Base-by-base conservation (phyloP, 1,140 invertebrate species). In the Polypedilum vanderplanki region DNA sequence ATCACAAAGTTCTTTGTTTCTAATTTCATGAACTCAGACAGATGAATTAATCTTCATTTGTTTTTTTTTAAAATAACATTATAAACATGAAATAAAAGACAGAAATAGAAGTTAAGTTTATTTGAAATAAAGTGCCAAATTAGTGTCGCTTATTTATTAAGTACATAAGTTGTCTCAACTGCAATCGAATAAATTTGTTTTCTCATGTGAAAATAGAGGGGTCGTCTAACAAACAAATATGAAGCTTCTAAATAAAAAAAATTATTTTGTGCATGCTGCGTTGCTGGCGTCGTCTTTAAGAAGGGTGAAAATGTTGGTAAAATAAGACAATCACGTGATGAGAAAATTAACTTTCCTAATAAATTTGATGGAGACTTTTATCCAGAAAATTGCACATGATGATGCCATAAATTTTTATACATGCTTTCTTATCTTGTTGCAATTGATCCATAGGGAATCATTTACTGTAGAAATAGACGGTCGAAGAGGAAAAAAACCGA, bases 321-420 rank as follows among this genome's bases (percentile, higher is more conserved):
- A 46, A n/a, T 12, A n/a, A 57, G 4, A 57, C 46, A 33, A 33
- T 33, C 46, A 57, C 46, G 46, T 57, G 46, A 57, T 8, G 12
- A n/a, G 46, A 57, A 57, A 57, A n/a, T n/a, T n/a, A 57, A 33
- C 24, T 33, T 33, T 33, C 24, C 2, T 3, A 33, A 33, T 33
- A 33, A 33, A 33, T 33, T 33, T 33, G 24, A 33, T 33, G 24
- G 24, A 33, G 24, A 33, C 24, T 33, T 33, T 33, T 33, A 33
- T 33, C 24, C 24, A 15, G 12, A 57, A 57, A 57, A 57, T 57
- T 57, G 46, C 46, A 57, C 46, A 57, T 57, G 46, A 57, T 57
- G 46, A 57, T n/a, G 46, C 46, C 46, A 57, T 57, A 57, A 57
- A 57, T 57, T n/a, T 57, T 8, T 57, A 12, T 57, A 57, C 46